Conservation (phyloP, 1,140 invertebrate species). For the Platyscapa corneri region DNA sequence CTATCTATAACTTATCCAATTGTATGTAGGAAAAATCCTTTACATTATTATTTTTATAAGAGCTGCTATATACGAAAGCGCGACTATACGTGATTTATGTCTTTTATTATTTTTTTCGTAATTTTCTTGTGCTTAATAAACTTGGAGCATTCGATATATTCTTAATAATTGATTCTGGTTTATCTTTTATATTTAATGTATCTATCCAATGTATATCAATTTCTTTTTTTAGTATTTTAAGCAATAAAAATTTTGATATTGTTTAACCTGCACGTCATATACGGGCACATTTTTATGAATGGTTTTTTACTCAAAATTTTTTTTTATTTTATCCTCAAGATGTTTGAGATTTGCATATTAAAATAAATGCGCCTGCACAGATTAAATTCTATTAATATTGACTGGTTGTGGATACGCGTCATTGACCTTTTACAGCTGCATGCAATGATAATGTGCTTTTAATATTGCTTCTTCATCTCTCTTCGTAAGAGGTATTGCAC, state of each 20-base stretch:
- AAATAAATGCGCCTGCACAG: slow-evolving; percentile 50
- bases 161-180: background rate
- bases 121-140: slow-evolving; percentile 51
- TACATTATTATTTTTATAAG: slow-evolving; percentile 28
- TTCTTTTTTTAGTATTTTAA: slow-evolving; percentile 30
- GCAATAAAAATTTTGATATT: slow-evolving; percentile 43
- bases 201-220: slow-evolving; percentile 25
- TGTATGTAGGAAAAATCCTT: slow-evolving; percentile 33
- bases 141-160: slow-evolving; percentile 12
- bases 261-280: slow-evolving; percentile 30
- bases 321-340: background rate
- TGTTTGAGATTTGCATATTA: slow-evolving; percentile 33
- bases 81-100: slow-evolving; percentile 42
- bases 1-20: slow-evolving; percentile 38
- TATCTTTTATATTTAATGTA: background rate
- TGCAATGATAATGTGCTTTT: slow-evolving; percentile 32
- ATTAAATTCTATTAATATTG: slow-evolving; percentile 47
- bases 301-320: slow-evolving; percentile 12
- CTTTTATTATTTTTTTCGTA: slow-evolving; percentile 40
- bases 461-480: slow-evolving; percentile 47
- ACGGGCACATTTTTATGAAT: slow-evolving; percentile 1
- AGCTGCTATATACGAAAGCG: slow-evolving; percentile 36
- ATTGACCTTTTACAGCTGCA: slow-evolving; percentile 28
- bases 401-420: slow-evolving; percentile 28
- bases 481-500: slow-evolving; percentile 9